Evolutionary conservation across 1,140 invertebrate genomes (phyloP).

Genomic region (Penaeus vannamei): DNA sequence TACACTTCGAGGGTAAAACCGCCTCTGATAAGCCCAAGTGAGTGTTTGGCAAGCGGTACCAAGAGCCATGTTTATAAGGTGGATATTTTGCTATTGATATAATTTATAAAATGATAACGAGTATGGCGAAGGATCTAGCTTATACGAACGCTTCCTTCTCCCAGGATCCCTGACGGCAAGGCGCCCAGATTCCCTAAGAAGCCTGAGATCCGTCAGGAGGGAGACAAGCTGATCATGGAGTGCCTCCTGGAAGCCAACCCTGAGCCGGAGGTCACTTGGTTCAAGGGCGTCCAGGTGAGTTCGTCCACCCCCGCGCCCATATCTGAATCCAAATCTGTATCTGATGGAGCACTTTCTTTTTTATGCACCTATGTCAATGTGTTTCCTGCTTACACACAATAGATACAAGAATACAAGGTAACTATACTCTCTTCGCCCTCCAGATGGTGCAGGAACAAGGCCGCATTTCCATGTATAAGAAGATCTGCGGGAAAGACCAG

Average conservation of each 20-base stretch:
- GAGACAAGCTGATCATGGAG: conserved; percentile 94
- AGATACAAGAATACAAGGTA: too few relatives aligned
- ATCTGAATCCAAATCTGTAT: too few relatives aligned
- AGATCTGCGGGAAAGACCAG: conserved; percentile 83
- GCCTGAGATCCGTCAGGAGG: conserved; percentile 95
- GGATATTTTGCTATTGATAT: too few relatives aligned
- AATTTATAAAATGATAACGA: too few relatives aligned
- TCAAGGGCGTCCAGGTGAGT: conserved; percentile 71
- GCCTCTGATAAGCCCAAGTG: conserved; percentile 77
- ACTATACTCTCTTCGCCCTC: neutral
- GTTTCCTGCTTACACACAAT: conserved; percentile 64
- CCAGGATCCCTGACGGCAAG: conserved; percentile 94
- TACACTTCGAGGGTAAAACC: conserved; percentile 90
- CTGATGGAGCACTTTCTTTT: too few relatives aligned
- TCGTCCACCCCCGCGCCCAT: neutral
- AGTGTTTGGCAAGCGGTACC: conserved; percentile 19
- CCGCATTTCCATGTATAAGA: conserved; percentile 69
- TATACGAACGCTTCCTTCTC: conserved; percentile 63
- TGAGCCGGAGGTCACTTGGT: conserved; percentile 96
- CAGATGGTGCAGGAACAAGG: conserved; percentile 66
- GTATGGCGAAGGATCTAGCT: too few relatives aligned
- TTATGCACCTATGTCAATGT: too few relatives aligned
- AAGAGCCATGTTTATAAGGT: neutral
- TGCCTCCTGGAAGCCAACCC: conserved; percentile 95
- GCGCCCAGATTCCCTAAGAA: conserved; percentile 97